Conservation (phyloP, 2,888 invertebrate genomes). For the Euplexia lucipara region DNA sequence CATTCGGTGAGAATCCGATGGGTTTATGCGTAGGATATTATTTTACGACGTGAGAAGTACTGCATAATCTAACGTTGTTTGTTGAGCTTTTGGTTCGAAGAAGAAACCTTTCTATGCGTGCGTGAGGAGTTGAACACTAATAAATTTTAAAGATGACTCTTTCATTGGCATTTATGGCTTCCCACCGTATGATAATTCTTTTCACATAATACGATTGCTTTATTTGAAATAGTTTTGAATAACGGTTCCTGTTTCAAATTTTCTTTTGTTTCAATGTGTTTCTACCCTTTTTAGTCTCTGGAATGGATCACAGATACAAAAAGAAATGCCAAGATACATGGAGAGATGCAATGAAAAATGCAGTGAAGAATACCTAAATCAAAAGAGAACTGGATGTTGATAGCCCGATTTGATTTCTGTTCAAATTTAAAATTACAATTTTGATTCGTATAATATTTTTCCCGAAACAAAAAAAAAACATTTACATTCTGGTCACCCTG, state of each 20-base stretch:
- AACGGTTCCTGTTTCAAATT: not conserved
- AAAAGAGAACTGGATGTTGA: not conserved
- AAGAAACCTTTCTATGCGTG: slow-evolving; percentile 42
- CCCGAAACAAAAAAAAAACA: no score
- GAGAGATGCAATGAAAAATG: no score
- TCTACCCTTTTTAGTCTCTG: not conserved
- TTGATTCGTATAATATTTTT: not conserved
- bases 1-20: slow-evolving; percentile 70
- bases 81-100: slow-evolving; percentile 38
- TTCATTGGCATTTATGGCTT: not conserved
- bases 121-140: slow-evolving; percentile 2
- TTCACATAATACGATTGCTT: not conserved
- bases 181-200: not conserved
- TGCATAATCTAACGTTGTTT: slow-evolving; percentile 62
- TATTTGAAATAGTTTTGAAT: not conserved
- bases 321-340: not conserved
- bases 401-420: not conserved
- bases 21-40: slow-evolving; percentile 67
- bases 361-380: not conserved
- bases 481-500: not conserved
- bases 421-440: no score
- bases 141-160: not conserved
- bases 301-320: no score
- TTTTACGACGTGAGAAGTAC: slow-evolving; percentile 65
- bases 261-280: not conserved